Percentiles rank a stretch among this genome's conserved stretches.
Conservation (phyloP, 2,797 vertebrate genomes). For the Pseudocheirus occidentalis region DNA sequence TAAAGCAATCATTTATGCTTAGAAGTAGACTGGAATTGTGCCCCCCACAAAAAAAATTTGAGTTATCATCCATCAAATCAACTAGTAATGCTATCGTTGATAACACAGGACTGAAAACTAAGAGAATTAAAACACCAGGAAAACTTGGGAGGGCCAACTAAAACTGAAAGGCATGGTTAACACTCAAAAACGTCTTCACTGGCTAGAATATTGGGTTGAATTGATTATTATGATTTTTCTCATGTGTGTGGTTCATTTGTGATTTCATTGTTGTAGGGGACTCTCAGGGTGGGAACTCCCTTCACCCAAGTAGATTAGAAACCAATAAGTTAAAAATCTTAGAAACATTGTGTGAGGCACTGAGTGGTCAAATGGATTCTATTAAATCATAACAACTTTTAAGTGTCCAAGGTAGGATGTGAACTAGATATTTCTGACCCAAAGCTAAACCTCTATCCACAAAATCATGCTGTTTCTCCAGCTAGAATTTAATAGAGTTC, state of each 20-base stretch:
- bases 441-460: not conserved
- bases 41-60: slow-evolving; percentile 43
- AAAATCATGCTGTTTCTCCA: slow-evolving; percentile 43
- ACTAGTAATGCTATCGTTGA: slow-evolving; percentile 67
- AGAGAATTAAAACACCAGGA: slow-evolving; percentile 58
- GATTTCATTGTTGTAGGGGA: not conserved
- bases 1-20: slow-evolving; percentile 72
- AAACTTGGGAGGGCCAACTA: not conserved
- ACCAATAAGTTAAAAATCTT: not conserved
- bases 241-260: not conserved
- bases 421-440: not conserved
- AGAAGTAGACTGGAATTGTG: slow-evolving; percentile 75
- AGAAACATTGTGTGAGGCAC: not conserved
- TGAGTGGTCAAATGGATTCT: not conserved
- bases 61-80: slow-evolving; percentile 48
- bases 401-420: not conserved
- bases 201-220: not conserved
- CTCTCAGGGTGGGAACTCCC: not conserved
- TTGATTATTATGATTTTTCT: not conserved
- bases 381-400: not conserved
- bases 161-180: not conserved
- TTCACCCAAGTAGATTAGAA: not conserved
- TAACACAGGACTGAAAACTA: slow-evolving; percentile 60
- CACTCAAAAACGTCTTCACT: not conserved
- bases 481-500: not conserved